Base-by-base conservation (phyloP, 2,113 vertebrate species). In the Ornithorhynchus anatinus region DNA sequence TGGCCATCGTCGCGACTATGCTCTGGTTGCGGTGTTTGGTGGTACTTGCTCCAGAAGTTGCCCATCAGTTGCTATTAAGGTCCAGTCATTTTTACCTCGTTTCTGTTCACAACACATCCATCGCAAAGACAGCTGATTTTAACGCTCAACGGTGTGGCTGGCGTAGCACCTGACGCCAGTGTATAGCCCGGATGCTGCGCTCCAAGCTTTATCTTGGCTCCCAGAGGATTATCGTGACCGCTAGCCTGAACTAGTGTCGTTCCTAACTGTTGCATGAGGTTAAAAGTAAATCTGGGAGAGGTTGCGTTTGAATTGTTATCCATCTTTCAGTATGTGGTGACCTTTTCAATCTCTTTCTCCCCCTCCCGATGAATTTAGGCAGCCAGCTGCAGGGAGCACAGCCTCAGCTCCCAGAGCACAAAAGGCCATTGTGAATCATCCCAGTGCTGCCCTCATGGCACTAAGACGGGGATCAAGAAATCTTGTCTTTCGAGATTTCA, bases 401-500 rank as follows among this genome's bases (percentile, higher is more conserved):
- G 84, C 94, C 73, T 92, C 95, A 33, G 84, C 95, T 83, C 93
- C 95, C 31, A 93, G 96, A 91, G 91, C 96, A 78, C 97, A 97
- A 66, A 99, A 99, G 95, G 96, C 97, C 77, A 97, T 99, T 85
- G 96, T 96, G 86, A 99, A 97, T 91, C 98, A 99, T 88, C 97
- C 98, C 27, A 99, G 98, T 70, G 98, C 98, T 81, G 98, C 98
- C 74, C 95, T 99, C 45, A 98, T 99, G 97, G 98, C 98, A 60
- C 94, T 99, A 13, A 94, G 98, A 71, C 94, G 98, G 80, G 98
- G 98, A 87, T 99, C 98, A 59, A 94, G 98, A 86, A 99, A 98
- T 91, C 94, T 99, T 77, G 96, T 97, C 93, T 99, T 99, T 94
- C 96, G 97, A 94, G 98, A 99, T 91, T 99, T 98, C 87, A 98